These are phyloP conservation scores for Cynaeus angustus DNA, from an alignment of 2,888 invertebrate genomes.

Conservation along the genomic window DNA sequence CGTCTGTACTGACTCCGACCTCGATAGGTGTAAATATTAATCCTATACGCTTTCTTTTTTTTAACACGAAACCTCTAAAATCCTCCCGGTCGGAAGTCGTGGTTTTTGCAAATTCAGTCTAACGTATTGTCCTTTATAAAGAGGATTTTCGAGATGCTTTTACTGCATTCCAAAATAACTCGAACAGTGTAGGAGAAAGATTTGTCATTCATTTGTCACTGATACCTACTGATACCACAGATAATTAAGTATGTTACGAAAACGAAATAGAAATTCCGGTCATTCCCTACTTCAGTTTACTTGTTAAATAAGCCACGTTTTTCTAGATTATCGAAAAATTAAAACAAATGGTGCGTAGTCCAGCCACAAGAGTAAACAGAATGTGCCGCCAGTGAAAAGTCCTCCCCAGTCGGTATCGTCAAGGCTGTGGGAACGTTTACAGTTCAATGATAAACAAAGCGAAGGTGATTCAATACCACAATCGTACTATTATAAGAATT, in stretches of 20 bases:
- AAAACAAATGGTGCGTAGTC: neutral
- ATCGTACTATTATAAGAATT: constrained; percentile 28
- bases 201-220: too few species aligned
- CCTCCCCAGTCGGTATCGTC: constrained; percentile 52
- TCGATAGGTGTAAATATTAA: constrained; percentile 21
- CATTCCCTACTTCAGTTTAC: too few species aligned
- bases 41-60: constrained; percentile 28
- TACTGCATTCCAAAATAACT: too few species aligned
- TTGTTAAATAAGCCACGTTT: too few species aligned
- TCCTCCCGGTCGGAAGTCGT: constrained; percentile 16
- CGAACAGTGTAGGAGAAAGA: too few species aligned
- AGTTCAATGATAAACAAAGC: constrained; percentile 61
- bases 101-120: constrained; percentile 23
- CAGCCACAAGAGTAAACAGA: constrained; percentile 15
- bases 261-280: too few species aligned
- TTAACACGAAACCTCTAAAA: constrained; percentile 23
- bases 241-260: too few species aligned
- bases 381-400: constrained; percentile 45
- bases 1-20: constrained; percentile 19
- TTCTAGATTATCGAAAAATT: too few species aligned
- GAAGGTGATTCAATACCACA: constrained; percentile 57
- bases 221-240: too few species aligned
- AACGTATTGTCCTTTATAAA: neutral
- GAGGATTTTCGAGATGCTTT: too few species aligned
- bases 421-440: constrained; percentile 62